Conservation (phyloP, 1,140 invertebrate species). For the Scaptomyza hsui region DNA sequence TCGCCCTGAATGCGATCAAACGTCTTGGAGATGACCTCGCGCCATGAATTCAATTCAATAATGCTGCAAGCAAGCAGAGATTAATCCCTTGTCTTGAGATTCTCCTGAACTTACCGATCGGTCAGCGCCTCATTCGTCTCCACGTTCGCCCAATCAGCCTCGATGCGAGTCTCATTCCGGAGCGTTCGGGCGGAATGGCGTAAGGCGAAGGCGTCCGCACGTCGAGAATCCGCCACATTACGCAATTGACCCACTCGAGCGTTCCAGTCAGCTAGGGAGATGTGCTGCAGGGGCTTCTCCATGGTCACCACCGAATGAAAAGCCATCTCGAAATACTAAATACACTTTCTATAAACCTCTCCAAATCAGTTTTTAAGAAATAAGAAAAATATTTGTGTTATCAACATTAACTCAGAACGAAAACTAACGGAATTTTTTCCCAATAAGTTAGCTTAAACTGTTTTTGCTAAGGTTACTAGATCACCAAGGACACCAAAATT, state of each 20-base stretch:
- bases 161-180: conserved; percentile 91
- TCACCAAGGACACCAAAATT: conserved; percentile 23
- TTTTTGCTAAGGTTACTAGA: conserved; percentile 34
- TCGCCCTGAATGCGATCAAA: conserved; percentile 89
- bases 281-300: conserved; percentile 89
- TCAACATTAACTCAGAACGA: conserved; percentile 24
- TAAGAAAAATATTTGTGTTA: conserved; percentile 16
- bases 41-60: conserved; percentile 91
- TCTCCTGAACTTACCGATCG: conserved; percentile 86
- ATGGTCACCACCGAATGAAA: conserved; percentile 86
- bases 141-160: conserved; percentile 93
- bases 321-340: conserved; percentile 38
- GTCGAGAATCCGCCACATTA: conserved; percentile 87
- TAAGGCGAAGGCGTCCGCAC: conserved; percentile 88
- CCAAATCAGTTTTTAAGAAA: conserved; percentile 4
- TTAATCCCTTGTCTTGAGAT: too few relatives aligned
- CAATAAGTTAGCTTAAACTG: conserved; percentile 1
- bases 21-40: conserved; percentile 88
- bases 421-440: conserved; percentile 11
- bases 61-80: conserved; percentile 72
- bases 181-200: conserved; percentile 89
- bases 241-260: conserved; percentile 88
- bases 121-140: conserved; percentile 89
- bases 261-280: conserved; percentile 90
- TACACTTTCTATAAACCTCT: not conserved